Percentiles rank a stretch among this genome's conserved stretches.
Evolutionary conservation across 2,888 invertebrate genomes (phyloP).

Genomic region (Pedicia rivosa): DNA sequence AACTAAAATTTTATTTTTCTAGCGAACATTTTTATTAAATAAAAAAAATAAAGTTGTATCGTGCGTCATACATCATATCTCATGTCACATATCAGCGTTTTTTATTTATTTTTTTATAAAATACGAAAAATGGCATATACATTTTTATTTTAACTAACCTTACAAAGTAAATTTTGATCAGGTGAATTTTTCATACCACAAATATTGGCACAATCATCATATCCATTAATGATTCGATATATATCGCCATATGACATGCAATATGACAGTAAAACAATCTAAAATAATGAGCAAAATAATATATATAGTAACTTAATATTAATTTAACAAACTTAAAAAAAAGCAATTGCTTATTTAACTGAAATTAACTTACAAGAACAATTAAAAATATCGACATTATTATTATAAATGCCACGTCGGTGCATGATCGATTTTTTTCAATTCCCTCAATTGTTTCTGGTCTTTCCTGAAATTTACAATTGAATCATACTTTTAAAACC

Average conservation of each 20-base stretch:
- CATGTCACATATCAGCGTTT: no score
- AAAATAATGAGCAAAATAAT: background rate
- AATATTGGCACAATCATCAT: conserved; percentile 46
- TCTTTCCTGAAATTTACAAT: no score
- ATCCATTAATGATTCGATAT: conserved; percentile 40
- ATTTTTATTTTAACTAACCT: conserved; percentile 25
- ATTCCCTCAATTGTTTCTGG: conserved; percentile 2
- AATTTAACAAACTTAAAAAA: no score
- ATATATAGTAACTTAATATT: background rate
- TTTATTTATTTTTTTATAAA: background rate
- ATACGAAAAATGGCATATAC: background rate
- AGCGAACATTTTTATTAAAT: no score
- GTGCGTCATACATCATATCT: no score
- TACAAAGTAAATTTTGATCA: conserved; percentile 12
- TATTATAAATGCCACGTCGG: conserved; percentile 37
- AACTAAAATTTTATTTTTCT: no score
- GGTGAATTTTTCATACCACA: conserved; percentile 32
- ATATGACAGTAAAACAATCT: conserved; percentile 27
- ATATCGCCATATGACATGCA: conserved; percentile 38
- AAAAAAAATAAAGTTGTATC: no score
- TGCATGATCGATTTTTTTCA: conserved; percentile 28
- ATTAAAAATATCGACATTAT: conserved; percentile 35
- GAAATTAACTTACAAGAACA: conserved; percentile 39
- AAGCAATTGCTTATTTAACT: no score
- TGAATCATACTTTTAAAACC: no score